A percentile compares a stretch with the other conserved stretches of the same genome.
phyloP scores from a whole-genome alignment of 2,888 invertebrate species.

The Agrochola lychnidis region DNA sequence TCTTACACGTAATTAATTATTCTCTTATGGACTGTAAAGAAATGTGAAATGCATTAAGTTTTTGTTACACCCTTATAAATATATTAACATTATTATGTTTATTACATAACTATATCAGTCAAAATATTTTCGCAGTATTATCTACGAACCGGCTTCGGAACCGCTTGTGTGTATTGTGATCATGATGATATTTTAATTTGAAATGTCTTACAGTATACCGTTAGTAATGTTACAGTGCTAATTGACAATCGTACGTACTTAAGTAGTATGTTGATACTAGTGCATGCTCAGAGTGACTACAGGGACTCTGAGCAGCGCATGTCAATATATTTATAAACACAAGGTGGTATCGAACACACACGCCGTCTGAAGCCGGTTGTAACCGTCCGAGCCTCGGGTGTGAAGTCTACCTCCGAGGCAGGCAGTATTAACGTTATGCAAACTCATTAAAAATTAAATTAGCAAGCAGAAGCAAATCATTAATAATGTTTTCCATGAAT shows the following conservation, averaged over 20 bases:
- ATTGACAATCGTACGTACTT: constrained; percentile 62
- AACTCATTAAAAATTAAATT: constrained; percentile 73
- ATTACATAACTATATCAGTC: constrained; percentile 88
- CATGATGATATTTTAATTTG: constrained; percentile 43
- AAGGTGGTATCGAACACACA: constrained; percentile 59
- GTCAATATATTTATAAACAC: constrained; percentile 46
- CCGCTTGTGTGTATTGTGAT: constrained; percentile 64
- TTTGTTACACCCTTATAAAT: constrained; percentile 89
- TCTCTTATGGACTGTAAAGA: constrained; percentile 89
- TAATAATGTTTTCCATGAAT: constrained; percentile 68
- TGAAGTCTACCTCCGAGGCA: constrained; percentile 62
- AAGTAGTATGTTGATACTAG: constrained; percentile 26
- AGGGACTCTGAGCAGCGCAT: constrained; percentile 16
- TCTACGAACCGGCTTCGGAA: constrained; percentile 76
- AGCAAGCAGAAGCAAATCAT: constrained; percentile 80
- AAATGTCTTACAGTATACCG: constrained; percentile 35
- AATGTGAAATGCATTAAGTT: constrained; percentile 90
- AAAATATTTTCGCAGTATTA: constrained; percentile 88
- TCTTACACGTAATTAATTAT: constrained; percentile 85
- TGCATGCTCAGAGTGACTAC: constrained; percentile 15
- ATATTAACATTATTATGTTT: constrained; percentile 88
- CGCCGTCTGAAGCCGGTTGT: constrained; percentile 65
- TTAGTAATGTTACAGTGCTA: constrained; percentile 47
- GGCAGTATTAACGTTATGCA: constrained; percentile 69
- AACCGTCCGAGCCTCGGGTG: constrained; percentile 64